Base-by-base conservation (phyloP, 2,888 invertebrate species). In the Zaprionus bogoriensis region DNA sequence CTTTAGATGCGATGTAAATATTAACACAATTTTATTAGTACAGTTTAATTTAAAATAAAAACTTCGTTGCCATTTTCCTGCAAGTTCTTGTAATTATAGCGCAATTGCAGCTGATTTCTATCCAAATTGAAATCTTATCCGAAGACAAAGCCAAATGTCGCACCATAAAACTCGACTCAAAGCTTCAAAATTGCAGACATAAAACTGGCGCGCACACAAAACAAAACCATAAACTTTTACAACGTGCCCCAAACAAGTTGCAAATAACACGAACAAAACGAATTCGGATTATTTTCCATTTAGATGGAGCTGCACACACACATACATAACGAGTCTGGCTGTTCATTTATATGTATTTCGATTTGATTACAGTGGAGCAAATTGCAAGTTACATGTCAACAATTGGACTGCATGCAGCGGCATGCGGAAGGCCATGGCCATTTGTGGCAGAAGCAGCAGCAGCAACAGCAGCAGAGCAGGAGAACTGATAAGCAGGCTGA, bases 391-490 rank as follows among this genome's bases (percentile, higher is more conserved):
- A 90, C 91, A 77, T 90, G 91, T 70, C 91, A 91, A 84, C 91
- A 91, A 89, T 88, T 91, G 83, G 90, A 91, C 85, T 91, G 91
- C 77, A 91, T 91, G 90, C 90, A 91, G 72, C 90, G 90, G 46
- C 91, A 91, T 81, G 91, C 91, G 75, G 91, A 91, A 74, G 90
- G 91, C 67, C 91, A 90, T 76, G 90, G 90, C 23, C 90, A 91
- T 89, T 89, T 91, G 80, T 91, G 91, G 91, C 90, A 89, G 66
- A 90, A 90, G 74, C 91, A 91, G 86, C n/a, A n/a, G n/a, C n/a
- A n/a, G 89, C 91, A 84, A 89, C 87, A 90, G 78, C 90, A 64
- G 77, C 89, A 88, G 38, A 53, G 65, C 55, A 66, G 50, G 42
- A 75, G 61, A 76, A 83, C 83, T 82, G 78, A 79, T 85, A 73